These are phyloP conservation scores for Agapostemon virescens DNA, from an alignment of 2,888 invertebrate genomes.

Conservation along the genomic window DNA sequence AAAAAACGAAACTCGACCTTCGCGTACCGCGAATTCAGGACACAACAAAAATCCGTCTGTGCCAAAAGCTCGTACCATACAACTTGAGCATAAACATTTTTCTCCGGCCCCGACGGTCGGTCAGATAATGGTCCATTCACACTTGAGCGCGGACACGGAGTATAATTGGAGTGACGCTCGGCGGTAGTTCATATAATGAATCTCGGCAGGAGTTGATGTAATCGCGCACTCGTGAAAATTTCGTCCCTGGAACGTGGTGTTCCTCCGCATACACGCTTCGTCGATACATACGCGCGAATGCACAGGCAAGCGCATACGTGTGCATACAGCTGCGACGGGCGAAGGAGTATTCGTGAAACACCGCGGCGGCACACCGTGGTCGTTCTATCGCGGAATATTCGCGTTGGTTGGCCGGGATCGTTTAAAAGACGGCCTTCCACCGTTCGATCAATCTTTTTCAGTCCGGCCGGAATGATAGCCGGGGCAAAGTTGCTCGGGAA, in stretches of 20 bases:
- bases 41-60: neutral
- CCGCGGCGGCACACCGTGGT: neutral
- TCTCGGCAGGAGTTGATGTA: neutral
- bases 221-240: constrained; percentile 3
- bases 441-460: constrained; percentile 4
- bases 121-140: constrained; percentile 4
- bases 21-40: neutral
- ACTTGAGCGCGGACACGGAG: neutral
- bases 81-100: neutral
- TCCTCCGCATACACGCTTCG: neutral
- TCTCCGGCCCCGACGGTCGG: neutral
- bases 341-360: neutral
- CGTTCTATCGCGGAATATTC: neutral
- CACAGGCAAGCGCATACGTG: neutral
- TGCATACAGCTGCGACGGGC: neutral
- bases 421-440: constrained; percentile 9
- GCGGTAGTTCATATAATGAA: constrained; percentile 1
- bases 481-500: neutral
- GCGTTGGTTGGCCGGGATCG: neutral
- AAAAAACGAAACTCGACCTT: neutral
- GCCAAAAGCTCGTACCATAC: neutral
- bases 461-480: constrained; percentile 3
- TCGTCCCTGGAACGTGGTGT: neutral
- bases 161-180: constrained; percentile 1
- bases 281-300: neutral